A percentile compares a stretch with the other conserved stretches of the same genome.
Conservation (phyloP, 2,113 vertebrate species). For the Psammodynastes pulverulentus region DNA sequence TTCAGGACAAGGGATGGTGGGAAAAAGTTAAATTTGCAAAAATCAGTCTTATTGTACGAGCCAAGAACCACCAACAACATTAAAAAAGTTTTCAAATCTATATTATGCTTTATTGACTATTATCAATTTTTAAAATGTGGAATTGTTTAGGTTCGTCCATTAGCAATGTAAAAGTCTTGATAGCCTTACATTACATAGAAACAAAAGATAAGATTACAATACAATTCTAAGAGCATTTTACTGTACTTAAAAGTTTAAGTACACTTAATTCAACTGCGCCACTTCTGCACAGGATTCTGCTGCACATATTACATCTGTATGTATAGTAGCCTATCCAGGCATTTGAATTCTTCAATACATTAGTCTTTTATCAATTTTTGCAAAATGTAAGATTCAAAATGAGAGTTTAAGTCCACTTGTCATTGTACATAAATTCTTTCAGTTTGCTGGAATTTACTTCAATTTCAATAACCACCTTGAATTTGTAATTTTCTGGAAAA, state of each 20-base stretch:
- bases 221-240: not conserved
- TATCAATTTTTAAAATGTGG: conserved; percentile 5
- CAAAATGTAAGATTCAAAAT: not conserved
- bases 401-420: not conserved
- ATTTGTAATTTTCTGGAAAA: not conserved
- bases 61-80: not conserved
- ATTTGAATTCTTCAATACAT: conserved; percentile 13
- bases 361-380: not conserved
- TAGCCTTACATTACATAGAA: conserved; percentile 26
- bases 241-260: not conserved
- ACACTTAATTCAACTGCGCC: not conserved
- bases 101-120: not conserved
- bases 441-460: not conserved
- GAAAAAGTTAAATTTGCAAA: not conserved
- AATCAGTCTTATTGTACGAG: not conserved
- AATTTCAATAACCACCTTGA: not conserved
- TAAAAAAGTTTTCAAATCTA: not conserved
- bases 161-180: conserved; percentile 36
- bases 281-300: not conserved
- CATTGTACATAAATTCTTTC: not conserved
- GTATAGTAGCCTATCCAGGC: not conserved
- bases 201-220: not conserved
- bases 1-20: too few relatives aligned
- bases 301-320: not conserved
- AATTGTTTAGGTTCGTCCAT: conserved; percentile 30